A percentile compares a stretch with the other conserved stretches of the same genome.
phyloP scores from a whole-genome alignment of 2,797 vertebrate species.

The Distichodus sexfasciatus region DNA sequence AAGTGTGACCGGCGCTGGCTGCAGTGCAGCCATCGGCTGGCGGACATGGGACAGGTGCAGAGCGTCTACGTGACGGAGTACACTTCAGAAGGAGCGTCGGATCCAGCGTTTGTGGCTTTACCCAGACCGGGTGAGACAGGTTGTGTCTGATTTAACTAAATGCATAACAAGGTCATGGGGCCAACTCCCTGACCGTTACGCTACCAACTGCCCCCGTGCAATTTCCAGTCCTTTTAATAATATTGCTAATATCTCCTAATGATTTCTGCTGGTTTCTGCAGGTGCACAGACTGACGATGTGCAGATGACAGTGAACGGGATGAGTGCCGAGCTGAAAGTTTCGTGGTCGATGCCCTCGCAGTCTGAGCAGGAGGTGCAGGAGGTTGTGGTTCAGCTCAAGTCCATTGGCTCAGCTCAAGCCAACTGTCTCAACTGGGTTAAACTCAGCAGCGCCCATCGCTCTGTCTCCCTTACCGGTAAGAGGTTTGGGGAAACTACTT shows the following conservation, averaged over 20 bases:
- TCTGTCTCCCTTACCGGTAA: slow-evolving; percentile 59
- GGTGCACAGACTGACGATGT: slow-evolving; percentile 27
- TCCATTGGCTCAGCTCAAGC: slow-evolving; percentile 33
- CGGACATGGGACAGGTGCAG: background rate
- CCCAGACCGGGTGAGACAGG: slow-evolving; percentile 14
- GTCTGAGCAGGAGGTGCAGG: slow-evolving; percentile 31
- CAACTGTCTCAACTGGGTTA: slow-evolving; percentile 66
- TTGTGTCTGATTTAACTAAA: too few relatives aligned
- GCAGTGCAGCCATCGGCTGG: background rate
- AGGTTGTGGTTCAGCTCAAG: slow-evolving; percentile 71
- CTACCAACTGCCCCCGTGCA: too few relatives aligned
- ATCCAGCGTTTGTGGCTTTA: slow-evolving; percentile 30
- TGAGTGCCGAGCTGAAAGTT: slow-evolving; percentile 52
- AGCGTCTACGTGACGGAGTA: slow-evolving; percentile 29
- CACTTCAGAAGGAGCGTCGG: slow-evolving; percentile 16
- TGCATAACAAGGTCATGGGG: too few relatives aligned
- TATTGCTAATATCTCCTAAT: too few relatives aligned
- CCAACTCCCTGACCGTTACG: too few relatives aligned
- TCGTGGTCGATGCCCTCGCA: slow-evolving; percentile 56
- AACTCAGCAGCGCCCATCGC: slow-evolving; percentile 51
- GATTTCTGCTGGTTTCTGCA: slow-evolving; percentile 43
- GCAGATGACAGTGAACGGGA: slow-evolving; percentile 38
- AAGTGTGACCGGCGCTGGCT: slow-evolving; percentile 41
- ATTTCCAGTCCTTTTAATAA: too few relatives aligned
- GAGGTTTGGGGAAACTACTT: slow-evolving; percentile 12